Conservation (phyloP, 2,797 vertebrate genomes). For the Trachops cirrhosus region DNA sequence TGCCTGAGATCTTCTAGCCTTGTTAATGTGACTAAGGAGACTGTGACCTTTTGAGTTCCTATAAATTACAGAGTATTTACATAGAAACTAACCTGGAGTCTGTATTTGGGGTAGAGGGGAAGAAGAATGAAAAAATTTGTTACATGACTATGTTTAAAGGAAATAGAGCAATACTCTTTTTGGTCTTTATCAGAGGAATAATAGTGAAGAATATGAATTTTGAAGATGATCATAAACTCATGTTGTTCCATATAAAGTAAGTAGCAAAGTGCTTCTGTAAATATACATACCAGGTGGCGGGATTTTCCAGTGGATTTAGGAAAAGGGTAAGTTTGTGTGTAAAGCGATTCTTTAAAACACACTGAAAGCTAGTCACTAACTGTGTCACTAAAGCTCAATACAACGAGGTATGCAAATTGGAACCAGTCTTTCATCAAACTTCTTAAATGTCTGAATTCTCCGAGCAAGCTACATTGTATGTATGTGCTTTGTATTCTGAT, state of each 20-base stretch:
- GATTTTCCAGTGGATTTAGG: constrained; percentile 27
- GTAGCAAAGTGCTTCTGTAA: background rate
- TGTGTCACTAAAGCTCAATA: constrained; percentile 31
- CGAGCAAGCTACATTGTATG: background rate
- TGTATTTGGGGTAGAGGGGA: background rate
- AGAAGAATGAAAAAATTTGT: background rate
- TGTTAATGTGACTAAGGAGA: background rate
- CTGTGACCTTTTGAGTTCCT: constrained; percentile 39
- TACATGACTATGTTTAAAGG: background rate
- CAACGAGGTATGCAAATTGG: background rate
- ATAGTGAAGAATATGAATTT: background rate
- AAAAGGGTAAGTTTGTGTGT: constrained; percentile 1
- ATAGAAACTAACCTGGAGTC: background rate
- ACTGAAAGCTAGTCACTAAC: background rate
- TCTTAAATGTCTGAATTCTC: background rate
- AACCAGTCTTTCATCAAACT: background rate
- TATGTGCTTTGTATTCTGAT: background rate
- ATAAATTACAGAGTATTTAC: constrained; percentile 27
- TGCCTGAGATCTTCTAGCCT: background rate
- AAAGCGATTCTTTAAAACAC: constrained; percentile 24
- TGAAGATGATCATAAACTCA: constrained; percentile 15
- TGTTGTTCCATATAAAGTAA: background rate
- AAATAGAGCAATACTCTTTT: background rate
- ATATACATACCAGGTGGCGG: background rate
- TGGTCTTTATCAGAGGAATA: constrained; percentile 6